Evolutionary conservation across 2,797 vertebrate genomes (phyloP), one percentile per base, ranked within the genome.

Genomic region (Psittacula derbiana): DNA sequence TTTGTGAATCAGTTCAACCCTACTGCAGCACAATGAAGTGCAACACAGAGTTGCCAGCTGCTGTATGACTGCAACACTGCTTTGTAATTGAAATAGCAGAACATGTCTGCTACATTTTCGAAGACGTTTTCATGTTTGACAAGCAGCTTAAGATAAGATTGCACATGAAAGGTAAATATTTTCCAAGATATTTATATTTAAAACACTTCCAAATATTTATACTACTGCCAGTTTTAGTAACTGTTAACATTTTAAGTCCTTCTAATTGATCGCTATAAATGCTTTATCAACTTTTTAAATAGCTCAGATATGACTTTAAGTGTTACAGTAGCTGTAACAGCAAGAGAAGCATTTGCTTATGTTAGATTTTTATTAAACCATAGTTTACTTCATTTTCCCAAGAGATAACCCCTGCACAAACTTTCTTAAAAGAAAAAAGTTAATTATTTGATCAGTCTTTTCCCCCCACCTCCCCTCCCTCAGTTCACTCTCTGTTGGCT

Each of bases 201-300:
- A 94, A 91, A 47, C 60, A 20, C 7, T 62, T 86, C 36, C 28
- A 94, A 90, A 91, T 47, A 91, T 90, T 91, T 88, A 76, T 82
- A 50, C 11, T 69, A 36, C 21, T 49, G 16, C 8, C 28, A 93
- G 28, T 86, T 95, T 90, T 83, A 46, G n/a, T 94, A 75, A 81
- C 65, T 78, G n/a, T 61, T 93, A 93, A 88, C 38, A 83, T 80
- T 92, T 90, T 75, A 60, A 67, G 24, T 88, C 92, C n/a, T 73
- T 65, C 18, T 88, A 92, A 62, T 60, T 86, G 20, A 74, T 65
- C 24, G 61, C 46, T 67, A 58, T 43, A 65, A 89, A 86, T 70
- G 41, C 8, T 78, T 92, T 43, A 93, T 46, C 23, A 91, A 40
- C 18, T 8, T 90, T 90, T 90, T 74, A 50, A 90, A 67, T 8